These are phyloP conservation scores for Zaprionus ornatus DNA, from an alignment of 1,140 invertebrate species.

Conservation along the genomic window DNA sequence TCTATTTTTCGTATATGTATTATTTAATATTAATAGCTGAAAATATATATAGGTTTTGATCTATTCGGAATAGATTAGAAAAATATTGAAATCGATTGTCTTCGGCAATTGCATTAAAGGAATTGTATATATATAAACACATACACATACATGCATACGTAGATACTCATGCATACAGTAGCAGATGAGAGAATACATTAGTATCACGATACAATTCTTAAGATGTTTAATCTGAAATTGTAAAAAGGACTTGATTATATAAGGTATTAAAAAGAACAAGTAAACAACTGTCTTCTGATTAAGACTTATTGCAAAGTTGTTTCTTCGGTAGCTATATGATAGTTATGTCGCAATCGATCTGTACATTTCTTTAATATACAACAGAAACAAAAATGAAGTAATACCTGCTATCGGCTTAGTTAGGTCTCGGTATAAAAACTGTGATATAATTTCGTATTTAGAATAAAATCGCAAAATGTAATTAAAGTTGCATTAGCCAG, in stretches of 20 bases:
- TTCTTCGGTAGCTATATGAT: constrained; percentile 34
- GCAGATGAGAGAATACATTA: constrained; percentile 43
- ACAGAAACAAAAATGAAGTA: not conserved
- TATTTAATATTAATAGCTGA: constrained; percentile 66
- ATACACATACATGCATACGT: constrained; percentile 25
- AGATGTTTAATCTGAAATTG: constrained; percentile 60
- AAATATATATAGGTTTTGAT: constrained; percentile 41
- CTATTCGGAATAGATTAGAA: constrained; percentile 36
- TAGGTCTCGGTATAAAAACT: constrained; percentile 44
- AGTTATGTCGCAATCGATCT: constrained; percentile 25
- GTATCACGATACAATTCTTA: constrained; percentile 44
- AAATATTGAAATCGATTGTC: constrained; percentile 47
- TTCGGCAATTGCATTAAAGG: constrained; percentile 54
- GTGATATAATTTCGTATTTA: constrained; percentile 46
- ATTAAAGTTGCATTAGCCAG: not conserved
- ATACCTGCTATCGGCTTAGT: constrained; percentile 33
- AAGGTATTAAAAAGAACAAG: constrained; percentile 14
- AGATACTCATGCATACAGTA: constrained; percentile 45
- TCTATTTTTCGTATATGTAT: constrained; percentile 46
- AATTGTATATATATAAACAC: constrained; percentile 63
- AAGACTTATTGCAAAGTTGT: constrained; percentile 35
- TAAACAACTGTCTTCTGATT: constrained; percentile 32
- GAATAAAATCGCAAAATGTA: not conserved
- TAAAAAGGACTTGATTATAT: constrained; percentile 63
- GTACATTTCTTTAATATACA: constrained; percentile 9